A percentile compares a stretch with the other conserved stretches of the same genome.
These are phyloP conservation scores for Sebastes vulpes DNA, from an alignment of 2,797 vertebrate species.

Conservation along the genomic window DNA sequence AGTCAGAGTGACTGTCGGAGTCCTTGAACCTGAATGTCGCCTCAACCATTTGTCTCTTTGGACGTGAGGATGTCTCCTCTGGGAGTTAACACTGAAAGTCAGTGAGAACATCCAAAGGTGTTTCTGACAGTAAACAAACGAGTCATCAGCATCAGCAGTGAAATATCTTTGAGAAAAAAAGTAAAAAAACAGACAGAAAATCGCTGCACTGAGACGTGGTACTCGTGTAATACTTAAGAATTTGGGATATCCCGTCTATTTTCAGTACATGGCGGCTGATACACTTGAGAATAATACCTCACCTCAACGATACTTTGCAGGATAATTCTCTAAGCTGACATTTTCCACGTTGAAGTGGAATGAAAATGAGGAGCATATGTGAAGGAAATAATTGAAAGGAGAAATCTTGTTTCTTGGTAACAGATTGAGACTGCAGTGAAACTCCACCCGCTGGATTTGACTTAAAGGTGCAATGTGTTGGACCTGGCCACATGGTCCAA, in stretches of 20 bases:
- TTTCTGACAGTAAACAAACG: neutral
- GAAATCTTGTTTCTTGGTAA: neutral
- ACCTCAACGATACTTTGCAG: conserved; percentile 1
- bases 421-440: neutral
- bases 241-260: conserved; percentile 15
- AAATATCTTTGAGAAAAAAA: neutral
- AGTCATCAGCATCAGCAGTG: neutral
- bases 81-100: conserved; percentile 32
- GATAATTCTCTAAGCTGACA: conserved; percentile 19
- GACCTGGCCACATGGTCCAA: too few species aligned
- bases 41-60: conserved; percentile 1
- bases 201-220: neutral
- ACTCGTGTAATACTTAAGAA: neutral
- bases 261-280: neutral
- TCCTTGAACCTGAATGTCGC: conserved; percentile 32
- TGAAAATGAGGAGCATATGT: neutral
- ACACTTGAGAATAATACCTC: conserved; percentile 11
- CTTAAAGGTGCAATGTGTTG: too few species aligned
- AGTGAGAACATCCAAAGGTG: conserved; percentile 3
- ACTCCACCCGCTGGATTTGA: neutral
- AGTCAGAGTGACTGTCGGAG: neutral
- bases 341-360: conserved; percentile 7
- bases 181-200: neutral
- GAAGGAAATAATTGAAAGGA: conserved; percentile 5
- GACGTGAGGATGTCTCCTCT: neutral